Conservation (phyloP, 2,113 vertebrate genomes). For the Rhynchomys soricoides region DNA sequence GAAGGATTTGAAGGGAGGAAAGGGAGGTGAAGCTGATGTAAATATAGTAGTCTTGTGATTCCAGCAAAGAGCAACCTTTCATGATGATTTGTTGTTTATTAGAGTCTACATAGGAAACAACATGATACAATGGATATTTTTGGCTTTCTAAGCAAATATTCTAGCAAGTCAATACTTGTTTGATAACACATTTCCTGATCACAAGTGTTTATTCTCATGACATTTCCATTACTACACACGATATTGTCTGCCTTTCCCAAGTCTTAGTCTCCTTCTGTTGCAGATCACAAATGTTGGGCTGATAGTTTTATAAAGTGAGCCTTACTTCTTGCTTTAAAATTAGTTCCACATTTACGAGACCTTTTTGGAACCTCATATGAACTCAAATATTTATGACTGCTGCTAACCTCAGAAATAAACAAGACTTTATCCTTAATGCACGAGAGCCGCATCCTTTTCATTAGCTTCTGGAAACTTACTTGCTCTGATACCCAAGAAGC, state of each 20-base stretch:
- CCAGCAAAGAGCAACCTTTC: neutral
- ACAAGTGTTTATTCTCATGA: conserved; percentile 60
- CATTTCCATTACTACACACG: conserved; percentile 39
- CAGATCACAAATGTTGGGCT: conserved; percentile 75
- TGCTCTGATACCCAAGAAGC: conserved; percentile 32
- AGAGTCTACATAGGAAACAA: neutral
- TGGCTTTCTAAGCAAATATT: neutral
- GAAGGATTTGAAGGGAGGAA: too few species aligned
- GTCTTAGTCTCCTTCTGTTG: conserved; percentile 64
- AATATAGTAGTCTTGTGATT: too few species aligned
- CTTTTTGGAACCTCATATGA: conserved; percentile 66
- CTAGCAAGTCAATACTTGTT: conserved; percentile 39
- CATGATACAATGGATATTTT: neutral
- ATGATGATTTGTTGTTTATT: neutral
- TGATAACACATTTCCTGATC: conserved; percentile 36
- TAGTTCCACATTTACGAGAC: conserved; percentile 74
- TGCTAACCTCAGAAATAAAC: conserved; percentile 66
- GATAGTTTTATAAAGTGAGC: conserved; percentile 76
- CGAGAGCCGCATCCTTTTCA: conserved; percentile 39
- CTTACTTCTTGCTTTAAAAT: conserved; percentile 76
- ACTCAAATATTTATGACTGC: conserved; percentile 75
- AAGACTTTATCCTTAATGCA: conserved; percentile 62
- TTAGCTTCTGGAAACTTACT: conserved; percentile 62
- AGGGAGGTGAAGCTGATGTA: too few species aligned
- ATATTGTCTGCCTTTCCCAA: conserved; percentile 56